phyloP scores from a whole-genome alignment of 2,888 invertebrate species.

The Lasioglossum lativentre region DNA sequence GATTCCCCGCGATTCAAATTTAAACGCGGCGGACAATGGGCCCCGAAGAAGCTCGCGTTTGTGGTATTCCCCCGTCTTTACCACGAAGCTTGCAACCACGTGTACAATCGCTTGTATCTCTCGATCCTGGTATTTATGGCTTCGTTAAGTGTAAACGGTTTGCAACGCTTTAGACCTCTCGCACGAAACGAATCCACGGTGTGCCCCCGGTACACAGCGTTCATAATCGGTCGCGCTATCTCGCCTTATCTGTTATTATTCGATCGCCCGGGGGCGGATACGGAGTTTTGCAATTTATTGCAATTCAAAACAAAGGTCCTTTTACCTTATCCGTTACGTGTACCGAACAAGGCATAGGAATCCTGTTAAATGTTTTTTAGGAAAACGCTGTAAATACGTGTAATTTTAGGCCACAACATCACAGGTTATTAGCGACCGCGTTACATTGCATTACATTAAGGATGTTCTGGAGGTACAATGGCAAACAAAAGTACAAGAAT shows the following conservation, averaged over 20 bases:
- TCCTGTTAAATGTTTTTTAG: background rate
- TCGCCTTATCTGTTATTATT: constrained; percentile 6
- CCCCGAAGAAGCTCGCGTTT: constrained; percentile 65
- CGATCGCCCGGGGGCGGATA: background rate
- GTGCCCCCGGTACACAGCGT: constrained; percentile 16
- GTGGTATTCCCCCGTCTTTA: constrained; percentile 66
- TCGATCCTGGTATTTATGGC: constrained; percentile 56
- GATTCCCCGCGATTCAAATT: constrained; percentile 82
- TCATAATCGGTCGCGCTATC: constrained; percentile 20
- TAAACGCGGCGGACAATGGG: constrained; percentile 82
- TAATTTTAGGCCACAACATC: background rate
- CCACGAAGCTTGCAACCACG: constrained; percentile 59
- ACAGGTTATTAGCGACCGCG: too few relatives aligned
- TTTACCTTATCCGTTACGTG: background rate
- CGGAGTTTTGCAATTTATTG: background rate
- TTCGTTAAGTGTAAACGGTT: constrained; percentile 62
- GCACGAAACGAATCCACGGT: constrained; percentile 32
- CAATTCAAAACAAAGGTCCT: background rate
- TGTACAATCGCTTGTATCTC: constrained; percentile 48
- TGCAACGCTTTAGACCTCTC: constrained; percentile 20
- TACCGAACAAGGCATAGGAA: background rate
- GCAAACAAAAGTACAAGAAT: too few relatives aligned
- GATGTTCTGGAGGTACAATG: too few relatives aligned
- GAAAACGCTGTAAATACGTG: background rate
- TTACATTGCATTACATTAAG: too few relatives aligned